Evolutionary conservation across 2,888 invertebrate genomes (phyloP).

Genomic region (Dioctria rufipes): DNA sequence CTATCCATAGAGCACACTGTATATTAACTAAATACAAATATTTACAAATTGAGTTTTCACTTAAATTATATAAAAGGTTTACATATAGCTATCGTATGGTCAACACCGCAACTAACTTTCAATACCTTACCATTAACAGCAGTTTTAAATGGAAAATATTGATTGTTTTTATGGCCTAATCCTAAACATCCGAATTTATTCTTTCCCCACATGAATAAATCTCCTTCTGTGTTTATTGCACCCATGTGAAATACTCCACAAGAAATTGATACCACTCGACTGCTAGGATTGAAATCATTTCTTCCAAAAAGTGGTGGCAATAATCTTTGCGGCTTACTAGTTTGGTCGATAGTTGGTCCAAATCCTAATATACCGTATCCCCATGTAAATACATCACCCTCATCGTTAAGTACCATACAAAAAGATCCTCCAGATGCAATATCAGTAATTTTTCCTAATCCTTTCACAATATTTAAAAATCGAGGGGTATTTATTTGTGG

Average conservation of each 20-base stretch:
- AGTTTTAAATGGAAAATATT: constrained; percentile 90
- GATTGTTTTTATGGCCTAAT: constrained; percentile 84
- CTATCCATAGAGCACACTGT: no score
- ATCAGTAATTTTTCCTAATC: constrained; percentile 83
- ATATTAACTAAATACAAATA: background rate
- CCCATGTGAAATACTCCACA: constrained; percentile 85
- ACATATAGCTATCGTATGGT: constrained; percentile 86
- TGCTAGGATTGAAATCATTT: constrained; percentile 85
- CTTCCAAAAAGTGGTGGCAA: constrained; percentile 88
- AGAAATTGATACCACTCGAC: constrained; percentile 77
- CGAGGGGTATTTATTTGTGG: constrained; percentile 85
- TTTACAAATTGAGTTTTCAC: background rate
- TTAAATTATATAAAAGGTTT: constrained; percentile 76
- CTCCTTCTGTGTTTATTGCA: constrained; percentile 86
- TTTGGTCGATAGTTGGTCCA: constrained; percentile 83
- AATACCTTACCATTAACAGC: constrained; percentile 83
- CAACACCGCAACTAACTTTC: constrained; percentile 86
- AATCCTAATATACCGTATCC: constrained; percentile 93
- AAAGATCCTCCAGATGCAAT: constrained; percentile 90
- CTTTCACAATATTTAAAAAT: constrained; percentile 76
- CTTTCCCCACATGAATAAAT: constrained; percentile 93
- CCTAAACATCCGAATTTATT: constrained; percentile 90
- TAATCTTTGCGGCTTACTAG: constrained; percentile 79
- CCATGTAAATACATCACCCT: constrained; percentile 92
- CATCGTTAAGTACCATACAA: constrained; percentile 86